phyloP scores from a whole-genome alignment of 2,888 invertebrate genomes.

The Parasteatoda lunata region DNA sequence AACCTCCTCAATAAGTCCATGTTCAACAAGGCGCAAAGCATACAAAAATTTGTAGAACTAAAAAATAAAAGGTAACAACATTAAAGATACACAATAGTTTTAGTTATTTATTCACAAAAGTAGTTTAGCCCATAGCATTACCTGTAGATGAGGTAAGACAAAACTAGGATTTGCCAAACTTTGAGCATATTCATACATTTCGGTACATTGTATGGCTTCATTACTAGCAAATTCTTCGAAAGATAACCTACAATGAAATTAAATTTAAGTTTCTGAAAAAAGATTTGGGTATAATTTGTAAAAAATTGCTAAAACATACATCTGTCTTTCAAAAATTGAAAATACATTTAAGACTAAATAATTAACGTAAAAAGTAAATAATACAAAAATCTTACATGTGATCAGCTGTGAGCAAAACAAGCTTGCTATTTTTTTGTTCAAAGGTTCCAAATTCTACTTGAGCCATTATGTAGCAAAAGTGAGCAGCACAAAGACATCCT shows the following conservation, averaged over 20 bases:
- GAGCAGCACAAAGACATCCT: conserved; percentile 91
- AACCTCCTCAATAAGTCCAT: conserved; percentile 84
- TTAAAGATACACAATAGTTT: neutral
- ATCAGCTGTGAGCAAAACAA: conserved; percentile 87
- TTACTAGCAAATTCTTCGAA: conserved; percentile 81
- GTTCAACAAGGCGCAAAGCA: conserved; percentile 84
- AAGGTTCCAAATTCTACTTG: conserved; percentile 80
- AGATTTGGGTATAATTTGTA: too few species aligned
- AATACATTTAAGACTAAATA: neutral
- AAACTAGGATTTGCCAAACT: conserved; percentile 85
- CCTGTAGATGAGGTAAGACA: conserved; percentile 84
- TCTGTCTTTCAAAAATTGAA: too few species aligned
- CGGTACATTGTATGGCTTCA: conserved; percentile 93
- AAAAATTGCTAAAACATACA: too few species aligned
- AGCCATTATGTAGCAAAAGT: conserved; percentile 95
- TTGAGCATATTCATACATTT: conserved; percentile 94
- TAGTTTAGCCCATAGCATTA: conserved; percentile 71
- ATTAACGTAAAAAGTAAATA: neutral
- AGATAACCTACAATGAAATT: conserved; percentile 56
- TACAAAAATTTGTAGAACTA: conserved; percentile 90
- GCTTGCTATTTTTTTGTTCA: conserved; percentile 79
- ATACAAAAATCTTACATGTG: conserved; percentile 73
- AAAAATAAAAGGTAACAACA: conserved; percentile 70
- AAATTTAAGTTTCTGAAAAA: too few species aligned
- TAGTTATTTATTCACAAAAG: too few species aligned